phyloP scores from a whole-genome alignment of 2,888 invertebrate species.

The Zhengitettix transpicula region DNA sequence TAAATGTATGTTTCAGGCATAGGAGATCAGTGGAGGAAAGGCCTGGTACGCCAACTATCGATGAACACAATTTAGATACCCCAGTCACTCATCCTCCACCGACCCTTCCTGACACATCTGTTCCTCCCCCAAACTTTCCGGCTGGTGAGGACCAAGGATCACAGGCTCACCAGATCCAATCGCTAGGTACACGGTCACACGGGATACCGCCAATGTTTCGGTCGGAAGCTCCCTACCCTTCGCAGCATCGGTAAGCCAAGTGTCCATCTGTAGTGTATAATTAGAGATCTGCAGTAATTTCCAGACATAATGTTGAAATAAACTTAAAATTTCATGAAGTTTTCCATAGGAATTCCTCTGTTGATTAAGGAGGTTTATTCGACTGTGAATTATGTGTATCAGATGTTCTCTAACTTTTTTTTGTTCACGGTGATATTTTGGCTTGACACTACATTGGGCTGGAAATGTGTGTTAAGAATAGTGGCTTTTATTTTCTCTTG shows the following conservation, averaged over 20 bases:
- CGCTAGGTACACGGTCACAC: slow-evolving; percentile 3
- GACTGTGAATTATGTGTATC: too few species aligned
- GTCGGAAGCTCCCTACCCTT: background rate
- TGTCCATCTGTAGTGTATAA: too few species aligned
- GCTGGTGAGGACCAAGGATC: slow-evolving; percentile 10
- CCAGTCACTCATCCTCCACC: slow-evolving; percentile 1
- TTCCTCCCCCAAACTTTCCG: slow-evolving; percentile 14
- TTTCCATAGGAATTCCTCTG: too few species aligned
- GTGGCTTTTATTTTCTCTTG: too few species aligned
- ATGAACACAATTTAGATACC: slow-evolving; percentile 29
- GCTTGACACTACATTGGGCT: too few species aligned
- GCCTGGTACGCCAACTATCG: slow-evolving; percentile 54
- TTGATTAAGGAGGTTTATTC: too few species aligned
- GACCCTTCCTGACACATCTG: slow-evolving; percentile 14
- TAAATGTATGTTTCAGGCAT: background rate
- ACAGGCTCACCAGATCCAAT: slow-evolving; percentile 1
- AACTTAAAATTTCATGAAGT: too few species aligned
- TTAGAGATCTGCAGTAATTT: too few species aligned
- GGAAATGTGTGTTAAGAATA: too few species aligned
- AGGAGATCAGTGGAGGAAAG: slow-evolving; percentile 38
- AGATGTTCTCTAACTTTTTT: too few species aligned
- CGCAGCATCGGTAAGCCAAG: background rate
- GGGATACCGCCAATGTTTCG: slow-evolving; percentile 1
- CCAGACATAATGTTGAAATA: too few species aligned
- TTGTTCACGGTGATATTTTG: too few species aligned